Conservation (phyloP, 2,888 invertebrate species). For the Patella depressa region DNA sequence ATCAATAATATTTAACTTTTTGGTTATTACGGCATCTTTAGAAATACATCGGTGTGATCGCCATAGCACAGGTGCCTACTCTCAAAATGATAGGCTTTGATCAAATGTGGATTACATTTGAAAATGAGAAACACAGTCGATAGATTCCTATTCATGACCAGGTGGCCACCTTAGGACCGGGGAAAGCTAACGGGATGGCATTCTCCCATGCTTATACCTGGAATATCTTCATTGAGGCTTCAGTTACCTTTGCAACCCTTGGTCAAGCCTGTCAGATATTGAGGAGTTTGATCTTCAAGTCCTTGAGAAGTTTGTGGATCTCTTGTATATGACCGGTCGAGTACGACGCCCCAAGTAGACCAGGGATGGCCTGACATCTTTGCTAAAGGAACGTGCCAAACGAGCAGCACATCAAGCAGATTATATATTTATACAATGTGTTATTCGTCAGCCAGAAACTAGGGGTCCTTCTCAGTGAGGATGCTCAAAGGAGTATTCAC, state of each 20-base stretch:
- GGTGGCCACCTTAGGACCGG: no score
- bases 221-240: background rate
- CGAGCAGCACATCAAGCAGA: background rate
- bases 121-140: background rate
- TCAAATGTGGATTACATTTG: slow-evolving; percentile 2
- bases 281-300: background rate
- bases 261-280: slow-evolving; percentile 3
- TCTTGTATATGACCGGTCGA: background rate
- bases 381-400: background rate
- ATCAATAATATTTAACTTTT: no score
- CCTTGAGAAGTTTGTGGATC: background rate
- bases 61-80: slow-evolving; percentile 19
- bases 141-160: no score
- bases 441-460: background rate
- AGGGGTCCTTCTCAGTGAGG: background rate
- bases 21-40: no score
- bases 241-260: background rate
- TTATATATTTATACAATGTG: background rate
- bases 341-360: background rate
- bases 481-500: background rate
- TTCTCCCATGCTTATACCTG: background rate
- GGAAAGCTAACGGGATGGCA: no score
- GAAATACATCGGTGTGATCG: slow-evolving; percentile 37
- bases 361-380: background rate
- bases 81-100: no score